Evolutionary conservation across 2,888 invertebrate genomes (phyloP), one percentile per base, ranked within the genome.

Genomic region (Drosophila neotestacea): DNA sequence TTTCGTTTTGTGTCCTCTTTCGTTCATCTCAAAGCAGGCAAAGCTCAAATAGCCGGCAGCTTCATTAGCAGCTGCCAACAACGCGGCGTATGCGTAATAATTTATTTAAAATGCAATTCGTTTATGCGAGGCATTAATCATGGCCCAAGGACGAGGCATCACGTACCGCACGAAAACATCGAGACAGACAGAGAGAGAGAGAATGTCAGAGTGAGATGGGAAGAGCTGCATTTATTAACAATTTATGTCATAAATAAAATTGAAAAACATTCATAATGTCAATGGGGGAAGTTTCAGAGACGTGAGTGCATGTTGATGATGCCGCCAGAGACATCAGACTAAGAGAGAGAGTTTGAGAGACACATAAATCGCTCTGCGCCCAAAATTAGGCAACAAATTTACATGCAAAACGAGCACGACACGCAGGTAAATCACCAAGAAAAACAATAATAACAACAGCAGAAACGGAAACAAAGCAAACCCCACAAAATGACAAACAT

Each of bases 31-130:
- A 38, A 38, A 51, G 51, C 38, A 61, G 60, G 39, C 59, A 27
- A 47, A 41, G 48, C 56, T 56, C 71, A 78, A 86, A 86, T 85
- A 84, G 77, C 80, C 81, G 66, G 70, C 73, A 62, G 85, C 85
- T 87, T 85, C 79, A 85, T 85, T 87, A 85, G 85, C 77, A 75
- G 70, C 71, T 70, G 54, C 69, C 69, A 39, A 62, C 69, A 70
- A 70, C 65, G 70, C 69, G 60, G 73, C 75, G 80, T 85, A 82
- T 85, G 75, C 77, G 81, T 76, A 73, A 87, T 87, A 71, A 82
- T 85, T 85, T 87, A 87, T 85, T 87, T 87, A 85, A 64, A 81
- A 83, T 83, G 79, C 80, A 83, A 81, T 86, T 87, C 85, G 74
- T 77, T 85, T 87, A 83, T 87, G 81, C 54, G 66, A 68, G 42